A percentile compares a stretch with the other conserved stretches of the same genome.
phyloP scores from a whole-genome alignment of 2,113 vertebrate species.

The Gopherus evgoodei region DNA sequence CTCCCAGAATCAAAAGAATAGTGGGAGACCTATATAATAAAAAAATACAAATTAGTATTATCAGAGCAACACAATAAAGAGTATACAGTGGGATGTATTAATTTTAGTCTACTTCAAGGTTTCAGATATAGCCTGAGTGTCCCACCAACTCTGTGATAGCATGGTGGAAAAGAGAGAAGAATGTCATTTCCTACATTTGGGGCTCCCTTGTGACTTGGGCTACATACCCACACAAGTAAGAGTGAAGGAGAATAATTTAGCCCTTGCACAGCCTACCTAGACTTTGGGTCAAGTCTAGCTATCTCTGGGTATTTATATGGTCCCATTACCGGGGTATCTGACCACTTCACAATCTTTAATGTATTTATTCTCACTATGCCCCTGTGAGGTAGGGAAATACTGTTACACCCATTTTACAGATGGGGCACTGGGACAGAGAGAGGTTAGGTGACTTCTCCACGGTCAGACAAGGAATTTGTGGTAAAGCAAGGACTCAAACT shows the following conservation, averaged over 20 bases:
- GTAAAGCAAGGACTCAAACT: neutral
- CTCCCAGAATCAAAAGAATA: neutral
- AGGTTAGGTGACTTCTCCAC: neutral
- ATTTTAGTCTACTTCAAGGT: neutral
- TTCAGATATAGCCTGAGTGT: neutral
- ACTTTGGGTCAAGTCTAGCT: neutral
- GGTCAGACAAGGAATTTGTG: neutral
- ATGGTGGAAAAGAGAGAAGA: neutral
- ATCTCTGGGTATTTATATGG: neutral
- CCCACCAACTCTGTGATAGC: neutral
- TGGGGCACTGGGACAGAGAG: too few relatives aligned
- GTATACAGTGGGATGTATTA: neutral
- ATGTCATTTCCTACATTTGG: neutral
- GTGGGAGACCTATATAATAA: neutral
- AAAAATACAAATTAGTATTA: neutral
- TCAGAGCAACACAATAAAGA: neutral
- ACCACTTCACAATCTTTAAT: neutral
- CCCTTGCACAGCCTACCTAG: neutral
- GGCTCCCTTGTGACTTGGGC: neutral
- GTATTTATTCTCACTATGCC: neutral
- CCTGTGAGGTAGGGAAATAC: neutral
- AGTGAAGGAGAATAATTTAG: neutral
- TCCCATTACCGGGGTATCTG: neutral
- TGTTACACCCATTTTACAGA: neutral
- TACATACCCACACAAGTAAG: neutral